Percentiles rank a stretch among this genome's conserved stretches.
Evolutionary conservation across 2,888 invertebrate species (phyloP).

Genomic region (Aquatica leii): DNA sequence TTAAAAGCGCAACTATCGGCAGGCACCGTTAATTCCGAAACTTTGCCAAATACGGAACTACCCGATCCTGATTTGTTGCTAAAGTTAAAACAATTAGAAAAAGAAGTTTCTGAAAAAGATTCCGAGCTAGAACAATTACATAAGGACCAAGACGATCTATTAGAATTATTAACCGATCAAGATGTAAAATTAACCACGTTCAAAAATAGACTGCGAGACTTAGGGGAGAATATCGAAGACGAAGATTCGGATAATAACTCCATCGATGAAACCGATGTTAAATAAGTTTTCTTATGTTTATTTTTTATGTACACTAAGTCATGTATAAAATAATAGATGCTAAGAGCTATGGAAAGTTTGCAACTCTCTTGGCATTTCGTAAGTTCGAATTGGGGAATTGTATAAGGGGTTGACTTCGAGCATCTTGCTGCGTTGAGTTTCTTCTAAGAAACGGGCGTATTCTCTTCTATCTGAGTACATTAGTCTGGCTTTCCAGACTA

Average conservation of each 20-base stretch:
- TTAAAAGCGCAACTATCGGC: conserved; percentile 76
- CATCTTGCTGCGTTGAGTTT: conserved; percentile 15
- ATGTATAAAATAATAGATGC: background rate
- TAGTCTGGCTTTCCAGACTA: conserved; percentile 49
- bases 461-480: conserved; percentile 34
- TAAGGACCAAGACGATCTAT: conserved; percentile 93
- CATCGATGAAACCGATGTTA: conserved; percentile 32
- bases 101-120: conserved; percentile 57
- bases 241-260: conserved; percentile 56
- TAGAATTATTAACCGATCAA: conserved; percentile 90
- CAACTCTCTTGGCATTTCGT: conserved; percentile 46
- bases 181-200: conserved; percentile 62
- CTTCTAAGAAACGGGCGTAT: conserved; percentile 32
- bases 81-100: conserved; percentile 50
- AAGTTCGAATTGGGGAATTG: conserved; percentile 46
- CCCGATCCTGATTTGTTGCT: conserved; percentile 22
- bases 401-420: conserved; percentile 68
- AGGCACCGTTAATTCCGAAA: conserved; percentile 38
- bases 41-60: conserved; percentile 13
- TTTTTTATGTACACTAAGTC: conserved; percentile 7
- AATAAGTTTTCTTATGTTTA: conserved; percentile 21
- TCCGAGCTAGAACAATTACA: conserved; percentile 71
- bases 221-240: conserved; percentile 56
- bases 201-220: conserved; percentile 55
- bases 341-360: conserved; percentile 11